phyloP scores from a whole-genome alignment of 2,888 invertebrate species.

The Caenorhabditis sp. region DNA sequence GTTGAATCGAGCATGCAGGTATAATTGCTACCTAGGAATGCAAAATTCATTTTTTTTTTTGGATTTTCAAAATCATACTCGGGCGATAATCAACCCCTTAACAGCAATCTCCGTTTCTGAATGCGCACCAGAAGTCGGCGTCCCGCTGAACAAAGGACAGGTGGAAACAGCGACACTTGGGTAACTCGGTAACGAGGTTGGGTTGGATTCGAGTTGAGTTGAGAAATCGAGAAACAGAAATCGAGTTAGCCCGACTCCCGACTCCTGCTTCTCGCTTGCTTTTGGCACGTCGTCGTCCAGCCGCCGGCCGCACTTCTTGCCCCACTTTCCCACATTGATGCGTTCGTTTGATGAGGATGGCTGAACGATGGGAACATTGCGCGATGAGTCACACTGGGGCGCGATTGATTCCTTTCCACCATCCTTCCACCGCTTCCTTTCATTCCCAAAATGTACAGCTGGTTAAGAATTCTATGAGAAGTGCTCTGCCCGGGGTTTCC shows the following conservation, averaged over 20 bases:
- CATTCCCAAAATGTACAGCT: neutral
- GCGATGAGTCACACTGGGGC: neutral
- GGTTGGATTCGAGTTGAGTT: neutral
- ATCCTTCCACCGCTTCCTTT: too few relatives aligned
- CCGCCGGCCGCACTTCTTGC: neutral
- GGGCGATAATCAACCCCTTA: too few relatives aligned
- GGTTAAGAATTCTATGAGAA: neutral
- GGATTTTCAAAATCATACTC: too few relatives aligned
- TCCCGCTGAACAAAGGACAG: neutral
- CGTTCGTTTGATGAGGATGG: slow-evolving; percentile 2
- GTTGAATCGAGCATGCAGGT: neutral
- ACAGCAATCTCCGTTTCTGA: too few relatives aligned
- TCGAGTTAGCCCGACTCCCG: neutral
- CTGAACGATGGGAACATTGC: neutral
- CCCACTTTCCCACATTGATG: slow-evolving; percentile 6
- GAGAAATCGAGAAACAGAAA: neutral
- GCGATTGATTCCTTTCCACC: neutral
- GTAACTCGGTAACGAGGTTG: slow-evolving; percentile 41
- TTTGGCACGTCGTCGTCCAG: neutral
- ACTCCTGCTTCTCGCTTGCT: neutral
- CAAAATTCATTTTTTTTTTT: too few relatives aligned
- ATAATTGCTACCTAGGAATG: neutral
- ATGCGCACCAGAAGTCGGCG: too few relatives aligned
- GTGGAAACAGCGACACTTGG: slow-evolving; percentile 32
- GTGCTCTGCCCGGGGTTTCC: neutral